These are phyloP conservation scores for Dunckerocampus dactyliophorus DNA, from an alignment of 2,113 vertebrate genomes.

Conservation along the genomic window DNA sequence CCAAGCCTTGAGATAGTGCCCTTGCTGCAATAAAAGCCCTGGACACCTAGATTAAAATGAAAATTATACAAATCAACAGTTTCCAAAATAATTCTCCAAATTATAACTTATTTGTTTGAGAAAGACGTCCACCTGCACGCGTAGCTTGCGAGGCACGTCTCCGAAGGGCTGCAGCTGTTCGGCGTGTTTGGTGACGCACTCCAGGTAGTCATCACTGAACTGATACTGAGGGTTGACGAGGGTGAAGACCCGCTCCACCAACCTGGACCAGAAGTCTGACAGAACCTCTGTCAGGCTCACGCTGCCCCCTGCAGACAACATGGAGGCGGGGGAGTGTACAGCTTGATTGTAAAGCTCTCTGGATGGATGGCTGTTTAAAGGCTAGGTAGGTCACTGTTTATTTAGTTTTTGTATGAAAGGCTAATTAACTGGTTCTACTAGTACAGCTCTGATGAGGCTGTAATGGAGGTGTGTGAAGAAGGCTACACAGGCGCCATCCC, in stretches of 20 bases:
- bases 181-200: constrained; percentile 81
- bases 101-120: background rate
- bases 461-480: too few species aligned
- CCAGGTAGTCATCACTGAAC: constrained; percentile 82
- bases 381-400: too few species aligned
- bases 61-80: background rate
- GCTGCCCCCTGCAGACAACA: constrained; percentile 63
- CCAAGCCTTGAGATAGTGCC: constrained; percentile 79
- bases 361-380: too few species aligned
- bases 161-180: constrained; percentile 83
- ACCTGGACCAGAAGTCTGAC: constrained; percentile 83
- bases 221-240: constrained; percentile 85
- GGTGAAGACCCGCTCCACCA: constrained; percentile 82
- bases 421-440: too few species aligned
- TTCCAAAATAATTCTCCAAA: background rate
- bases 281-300: constrained; percentile 80
- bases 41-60: constrained; percentile 67
- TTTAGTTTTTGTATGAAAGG: too few species aligned
- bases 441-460: too few species aligned
- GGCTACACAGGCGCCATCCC: too few species aligned
- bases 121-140: constrained; percentile 71
- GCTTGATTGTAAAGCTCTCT: background rate
- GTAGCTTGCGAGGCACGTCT: constrained; percentile 80
- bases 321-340: background rate
- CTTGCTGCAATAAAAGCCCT: constrained; percentile 81